Evolutionary conservation across 2,797 vertebrate species (phyloP), one percentile per base, ranked within the genome.

Genomic region (Sebastes hopkinsi): DNA sequence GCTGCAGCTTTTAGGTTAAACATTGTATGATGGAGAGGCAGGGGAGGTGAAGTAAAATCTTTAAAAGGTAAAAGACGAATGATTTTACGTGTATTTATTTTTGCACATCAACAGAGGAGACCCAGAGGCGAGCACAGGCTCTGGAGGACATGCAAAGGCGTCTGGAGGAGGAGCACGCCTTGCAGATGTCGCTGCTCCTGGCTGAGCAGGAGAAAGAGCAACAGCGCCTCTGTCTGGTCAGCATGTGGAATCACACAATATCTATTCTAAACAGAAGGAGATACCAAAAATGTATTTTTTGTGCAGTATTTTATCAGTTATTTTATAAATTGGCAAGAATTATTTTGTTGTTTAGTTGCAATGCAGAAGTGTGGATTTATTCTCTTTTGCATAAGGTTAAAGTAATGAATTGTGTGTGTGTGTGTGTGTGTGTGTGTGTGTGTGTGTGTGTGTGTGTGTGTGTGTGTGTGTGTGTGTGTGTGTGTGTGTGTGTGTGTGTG

Each of bases 141-240:
- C 95, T 98, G 86, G 97, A 97, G 94, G 97, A 97, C 92, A 96
- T 97, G 96, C 95, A 96, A 77, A 96, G 96, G 89, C 95, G 92
- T 61, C 93, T 98, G 66, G 97, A 98, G 89, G 96, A 98, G 8
- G 97, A 99, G 77, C 97, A 98, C 8, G 96, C 95, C 27, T 93
- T 97, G 25, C 97, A 98, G 50, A 94, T 99, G 75, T 97, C 97
- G 0, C 87, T 96, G 64, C 95, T 99, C 58, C 95, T 97, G 76
- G 97, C 96, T 20, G 97, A 99, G 85, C 98, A 99, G 86, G 97
- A 97, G 87, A 94, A 94, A 78, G 97, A 98, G 59, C 97, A 99
- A 85, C 96, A 97, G 85, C 93, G 92, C 88, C 55, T 98, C 85
- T 89, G 92, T 22, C 96, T 96, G 97, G 98, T 99, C 69, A 94